phyloP scores from a whole-genome alignment of 1,140 invertebrate species.

The Drosophila aff. region DNA sequence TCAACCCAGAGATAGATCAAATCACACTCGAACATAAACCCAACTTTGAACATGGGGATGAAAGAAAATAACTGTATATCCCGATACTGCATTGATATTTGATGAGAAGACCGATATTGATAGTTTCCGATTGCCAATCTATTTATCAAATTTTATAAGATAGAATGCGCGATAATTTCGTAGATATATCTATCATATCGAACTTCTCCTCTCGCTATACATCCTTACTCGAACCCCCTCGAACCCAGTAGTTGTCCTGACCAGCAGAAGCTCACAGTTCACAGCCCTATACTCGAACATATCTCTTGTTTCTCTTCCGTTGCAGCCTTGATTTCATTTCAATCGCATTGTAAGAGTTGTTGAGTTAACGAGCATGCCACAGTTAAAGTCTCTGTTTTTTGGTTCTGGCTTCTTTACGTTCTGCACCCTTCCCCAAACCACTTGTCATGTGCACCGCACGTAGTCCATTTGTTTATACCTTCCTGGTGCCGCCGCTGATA shows the following conservation, averaged over 20 bases:
- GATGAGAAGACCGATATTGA: not conserved
- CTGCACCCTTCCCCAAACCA: conserved; percentile 35
- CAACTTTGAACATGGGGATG: not conserved
- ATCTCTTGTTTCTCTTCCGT: conserved; percentile 23
- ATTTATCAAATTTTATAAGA: not conserved
- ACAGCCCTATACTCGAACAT: conserved; percentile 8
- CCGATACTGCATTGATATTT: not conserved
- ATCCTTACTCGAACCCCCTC: not conserved
- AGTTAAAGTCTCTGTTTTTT: conserved; percentile 15
- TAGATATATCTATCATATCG: not conserved
- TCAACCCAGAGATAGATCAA: conserved; percentile 28
- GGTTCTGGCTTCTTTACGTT: conserved; percentile 74
- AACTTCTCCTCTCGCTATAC: not conserved
- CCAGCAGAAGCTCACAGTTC: conserved; percentile 21
- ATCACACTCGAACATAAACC: conserved; percentile 10
- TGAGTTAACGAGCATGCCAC: conserved; percentile 28
- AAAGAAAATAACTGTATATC: not conserved
- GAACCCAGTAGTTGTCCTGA: conserved; percentile 23
- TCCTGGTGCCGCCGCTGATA: conserved; percentile 42
- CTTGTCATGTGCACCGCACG: conserved; percentile 34
- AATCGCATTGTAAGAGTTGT: conserved; percentile 38
- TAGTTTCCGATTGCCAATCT: not conserved
- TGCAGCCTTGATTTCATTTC: conserved; percentile 54
- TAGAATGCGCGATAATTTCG: not conserved
- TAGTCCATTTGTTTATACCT: conserved; percentile 12